Evolutionary conservation across 2,113 vertebrate genomes (phyloP).

Genomic region (Elaphurus davidianus): DNA sequence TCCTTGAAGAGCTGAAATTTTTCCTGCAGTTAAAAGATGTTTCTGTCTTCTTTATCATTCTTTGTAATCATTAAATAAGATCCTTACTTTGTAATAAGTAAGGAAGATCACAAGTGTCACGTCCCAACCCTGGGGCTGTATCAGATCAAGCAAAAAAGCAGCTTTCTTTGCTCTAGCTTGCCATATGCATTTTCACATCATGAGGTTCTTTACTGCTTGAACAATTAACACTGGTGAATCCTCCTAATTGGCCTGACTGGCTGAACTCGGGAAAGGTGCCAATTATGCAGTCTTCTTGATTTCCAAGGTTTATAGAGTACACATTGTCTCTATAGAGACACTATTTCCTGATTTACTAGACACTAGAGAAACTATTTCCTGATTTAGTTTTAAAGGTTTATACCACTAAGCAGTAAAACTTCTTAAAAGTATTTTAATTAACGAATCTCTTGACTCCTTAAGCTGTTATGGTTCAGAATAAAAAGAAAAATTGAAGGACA

Average conservation of each 20-base stretch:
- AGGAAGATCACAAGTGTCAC: slow-evolving; percentile 77
- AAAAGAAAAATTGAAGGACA: not conserved
- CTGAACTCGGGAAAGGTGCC: slow-evolving; percentile 30
- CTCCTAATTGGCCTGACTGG: slow-evolving; percentile 29
- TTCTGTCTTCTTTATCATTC: slow-evolving; percentile 75
- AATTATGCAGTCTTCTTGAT: not conserved
- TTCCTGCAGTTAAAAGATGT: slow-evolving; percentile 71
- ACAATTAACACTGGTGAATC: slow-evolving; percentile 44
- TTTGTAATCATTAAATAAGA: slow-evolving; percentile 77
- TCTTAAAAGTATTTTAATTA: not conserved
- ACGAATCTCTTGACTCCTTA: not conserved
- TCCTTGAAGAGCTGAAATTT: slow-evolving; percentile 63
- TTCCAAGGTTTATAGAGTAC: not conserved
- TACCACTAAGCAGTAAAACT: slow-evolving; percentile 23
- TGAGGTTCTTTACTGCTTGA: slow-evolving; percentile 61
- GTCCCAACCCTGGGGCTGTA: slow-evolving; percentile 63
- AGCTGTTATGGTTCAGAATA: not conserved
- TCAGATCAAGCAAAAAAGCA: slow-evolving; percentile 68
- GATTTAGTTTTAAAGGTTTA: slow-evolving; percentile 10
- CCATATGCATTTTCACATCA: slow-evolving; percentile 74
- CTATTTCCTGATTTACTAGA: slow-evolving; percentile 21
- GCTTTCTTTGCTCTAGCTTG: slow-evolving; percentile 67
- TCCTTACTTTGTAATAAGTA: slow-evolving; percentile 70
- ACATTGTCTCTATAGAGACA: not conserved
- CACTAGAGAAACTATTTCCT: not conserved